These are phyloP conservation scores for Unio delphinus DNA, from an alignment of 2,888 invertebrate species.

Conservation along the genomic window DNA sequence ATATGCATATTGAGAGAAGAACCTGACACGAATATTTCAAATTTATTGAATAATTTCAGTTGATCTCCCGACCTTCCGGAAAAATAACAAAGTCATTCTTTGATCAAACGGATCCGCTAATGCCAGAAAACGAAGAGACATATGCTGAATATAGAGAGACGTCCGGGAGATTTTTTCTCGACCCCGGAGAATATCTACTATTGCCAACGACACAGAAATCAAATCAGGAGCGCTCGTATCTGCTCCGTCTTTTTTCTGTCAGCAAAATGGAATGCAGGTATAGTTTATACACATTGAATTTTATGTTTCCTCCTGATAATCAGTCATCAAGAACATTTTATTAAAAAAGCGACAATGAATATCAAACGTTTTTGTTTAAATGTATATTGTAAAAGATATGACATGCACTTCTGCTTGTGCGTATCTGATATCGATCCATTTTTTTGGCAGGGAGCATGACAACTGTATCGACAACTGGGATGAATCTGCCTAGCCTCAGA, in stretches of 20 bases:
- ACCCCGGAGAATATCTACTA: slow-evolving; percentile 57
- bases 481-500: too few species aligned
- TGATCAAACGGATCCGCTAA: slow-evolving; percentile 52
- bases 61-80: slow-evolving; percentile 27
- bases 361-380: too few species aligned
- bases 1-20: background rate
- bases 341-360: too few species aligned
- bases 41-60: slow-evolving; percentile 17
- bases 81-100: slow-evolving; percentile 47
- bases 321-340: too few species aligned
- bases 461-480: too few species aligned
- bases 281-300: too few species aligned
- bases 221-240: slow-evolving; percentile 46
- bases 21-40: background rate
- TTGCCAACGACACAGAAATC: slow-evolving; percentile 57
- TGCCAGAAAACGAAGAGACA: slow-evolving; percentile 61
- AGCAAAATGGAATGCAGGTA: slow-evolving; percentile 57
- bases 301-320: too few species aligned
- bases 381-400: too few species aligned
- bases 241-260: slow-evolving; percentile 53
- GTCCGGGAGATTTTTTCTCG: slow-evolving; percentile 57
- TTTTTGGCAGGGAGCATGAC: too few species aligned
- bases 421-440: too few species aligned
- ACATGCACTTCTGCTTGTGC: too few species aligned
- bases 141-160: slow-evolving; percentile 59